These are phyloP conservation scores for Chalcosyrphus nemorum DNA, from an alignment of 2,888 invertebrate species.

Conservation along the genomic window DNA sequence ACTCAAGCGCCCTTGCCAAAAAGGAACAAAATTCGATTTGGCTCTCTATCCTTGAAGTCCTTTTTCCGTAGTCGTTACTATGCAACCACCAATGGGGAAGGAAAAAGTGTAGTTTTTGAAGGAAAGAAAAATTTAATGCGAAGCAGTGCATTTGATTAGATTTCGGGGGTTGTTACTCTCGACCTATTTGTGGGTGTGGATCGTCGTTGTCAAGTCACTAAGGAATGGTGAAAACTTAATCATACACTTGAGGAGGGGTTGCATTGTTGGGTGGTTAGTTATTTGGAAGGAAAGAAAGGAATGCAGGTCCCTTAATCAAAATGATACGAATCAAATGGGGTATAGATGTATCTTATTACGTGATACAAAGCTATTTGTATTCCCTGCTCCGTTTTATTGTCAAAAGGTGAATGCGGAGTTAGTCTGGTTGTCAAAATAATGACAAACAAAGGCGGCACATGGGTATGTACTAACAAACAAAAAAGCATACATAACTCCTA, in stretches of 20 bases:
- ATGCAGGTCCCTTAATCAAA: constrained; percentile 39
- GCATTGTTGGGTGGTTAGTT: neutral
- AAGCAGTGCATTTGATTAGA: constrained; percentile 62
- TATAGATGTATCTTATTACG: constrained; percentile 40
- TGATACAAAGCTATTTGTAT: constrained; percentile 40
- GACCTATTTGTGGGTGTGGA: too few relatives aligned
- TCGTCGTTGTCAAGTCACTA: constrained; percentile 8
- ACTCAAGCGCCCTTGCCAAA: constrained; percentile 32
- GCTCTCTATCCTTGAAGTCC: constrained; percentile 17
- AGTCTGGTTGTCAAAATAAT: constrained; percentile 24
- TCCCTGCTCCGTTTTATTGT: neutral
- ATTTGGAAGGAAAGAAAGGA: neutral
- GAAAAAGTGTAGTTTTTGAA: constrained; percentile 4
- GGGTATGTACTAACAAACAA: neutral
- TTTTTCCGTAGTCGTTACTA: constrained; percentile 2
- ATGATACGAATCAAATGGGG: constrained; percentile 28
- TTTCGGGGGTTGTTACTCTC: constrained; percentile 31
- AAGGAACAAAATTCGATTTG: constrained; percentile 56
- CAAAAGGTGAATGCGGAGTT: neutral
- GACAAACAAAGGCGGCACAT: constrained; percentile 3
- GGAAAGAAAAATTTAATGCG: constrained; percentile 17
- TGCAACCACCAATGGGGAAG: constrained; percentile 18
- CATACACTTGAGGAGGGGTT: constrained; percentile 48
- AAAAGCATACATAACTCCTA: neutral
- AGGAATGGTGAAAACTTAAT: constrained; percentile 62